Conservation (phyloP, 1,140 invertebrate species). For the Papilio aristodemus region DNA sequence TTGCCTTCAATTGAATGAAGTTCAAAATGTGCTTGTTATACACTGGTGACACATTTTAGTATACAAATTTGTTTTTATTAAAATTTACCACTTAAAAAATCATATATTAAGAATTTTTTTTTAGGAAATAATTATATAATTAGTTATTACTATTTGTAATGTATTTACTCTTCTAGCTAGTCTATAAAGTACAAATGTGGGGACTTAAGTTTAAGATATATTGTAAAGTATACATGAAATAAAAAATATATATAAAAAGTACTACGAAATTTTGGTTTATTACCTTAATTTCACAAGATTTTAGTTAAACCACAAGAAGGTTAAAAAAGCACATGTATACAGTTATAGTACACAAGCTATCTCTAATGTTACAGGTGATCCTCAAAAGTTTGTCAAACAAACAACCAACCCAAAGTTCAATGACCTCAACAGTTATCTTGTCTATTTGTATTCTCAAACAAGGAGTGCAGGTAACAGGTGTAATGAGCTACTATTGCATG, state of each 20-base stretch:
- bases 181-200: no score
- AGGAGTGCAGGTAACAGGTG: conserved; percentile 17
- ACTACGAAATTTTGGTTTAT: background rate
- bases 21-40: conserved; percentile 48
- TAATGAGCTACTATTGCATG: background rate
- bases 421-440: conserved; percentile 36
- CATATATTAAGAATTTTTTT: no score
- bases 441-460: conserved; percentile 28
- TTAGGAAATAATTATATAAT: no score
- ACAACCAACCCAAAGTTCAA: conserved; percentile 37
- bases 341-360: conserved; percentile 9
- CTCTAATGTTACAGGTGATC: conserved; percentile 33
- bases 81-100: no score
- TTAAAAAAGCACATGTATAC: conserved; percentile 1
- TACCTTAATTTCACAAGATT: background rate
- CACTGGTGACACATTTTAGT: conserved; percentile 34
- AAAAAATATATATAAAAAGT: background rate
- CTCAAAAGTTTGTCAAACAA: conserved; percentile 34
- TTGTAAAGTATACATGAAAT: no score
- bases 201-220: background rate
- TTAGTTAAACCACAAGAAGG: background rate
- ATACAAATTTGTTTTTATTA: background rate
- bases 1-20: conserved; percentile 70
- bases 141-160: background rate
- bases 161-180: no score